Evolutionary conservation across 2,797 vertebrate genomes (phyloP), one percentile per base, ranked within the genome.

Genomic region (Margarornis squamiger): DNA sequence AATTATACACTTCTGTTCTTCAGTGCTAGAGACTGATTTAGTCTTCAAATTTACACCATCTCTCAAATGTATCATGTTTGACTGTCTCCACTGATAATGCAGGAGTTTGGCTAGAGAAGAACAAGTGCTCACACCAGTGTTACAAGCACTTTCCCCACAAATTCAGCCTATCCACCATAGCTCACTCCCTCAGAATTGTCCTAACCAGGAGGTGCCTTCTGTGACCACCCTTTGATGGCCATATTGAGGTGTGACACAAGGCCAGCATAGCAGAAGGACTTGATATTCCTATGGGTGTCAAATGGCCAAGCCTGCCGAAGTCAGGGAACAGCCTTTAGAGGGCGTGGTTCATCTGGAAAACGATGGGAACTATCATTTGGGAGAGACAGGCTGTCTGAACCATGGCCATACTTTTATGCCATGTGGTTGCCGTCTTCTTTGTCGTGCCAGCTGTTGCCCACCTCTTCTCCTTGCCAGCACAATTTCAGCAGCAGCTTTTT

Each of bases 261-360:
- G 29, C 21, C 71, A 36, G 7, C 0, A 0, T 54, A 54, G 21
- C 27, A 63, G 63, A 58, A 82, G 36, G 15, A 30, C 34, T 66
- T 58, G 21, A 6, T 78, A 11, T 22, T 63, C 14, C 6, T 14
- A 17, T 10, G 7, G 3, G 6, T 57, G 38, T 39, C 55, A 61
- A 55, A 32, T 8, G 14, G 34, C 51, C 57, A 59, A 80, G 48
- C 34, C 62, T 77, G 77, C 49, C 3, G 2, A 62, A 95, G 54
- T 72, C 74, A 29, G 15, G 0, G 1, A 72, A 10, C 36, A 61
- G 81, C 92, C 95, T 94, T 93, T 92, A 92, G 94, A 86, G 93
- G 96, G 90, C 81, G 73, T 81, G 86, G 72, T 95, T 58, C 22
- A 85, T 87, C 90, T 81, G 73, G 39, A 61, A 75, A 95, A 95